Percentiles rank a stretch among this genome's conserved stretches.
phyloP scores from a whole-genome alignment of 23 tunicate genomes.

The Styela clava region DNA sequence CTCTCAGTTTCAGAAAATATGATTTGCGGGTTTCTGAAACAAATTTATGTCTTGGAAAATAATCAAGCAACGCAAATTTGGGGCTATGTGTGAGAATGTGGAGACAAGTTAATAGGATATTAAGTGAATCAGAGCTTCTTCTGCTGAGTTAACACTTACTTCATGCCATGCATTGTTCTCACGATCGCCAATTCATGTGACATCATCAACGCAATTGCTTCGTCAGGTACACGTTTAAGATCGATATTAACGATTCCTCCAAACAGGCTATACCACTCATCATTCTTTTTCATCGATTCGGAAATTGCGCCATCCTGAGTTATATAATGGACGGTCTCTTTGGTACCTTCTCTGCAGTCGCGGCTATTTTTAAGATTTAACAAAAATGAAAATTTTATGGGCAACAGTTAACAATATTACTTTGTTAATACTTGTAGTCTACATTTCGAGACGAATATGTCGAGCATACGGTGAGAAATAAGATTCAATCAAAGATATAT shows the following conservation, averaged over 20 bases:
- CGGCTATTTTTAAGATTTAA: no score
- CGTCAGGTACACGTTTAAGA: constrained; percentile 1
- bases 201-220: not conserved
- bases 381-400: no score
- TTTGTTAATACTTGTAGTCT: no score
- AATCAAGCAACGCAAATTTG: no score
- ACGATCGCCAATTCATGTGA: constrained; percentile 15
- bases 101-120: no score
- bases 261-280: constrained; percentile 17
- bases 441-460: no score
- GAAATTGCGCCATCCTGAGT: constrained; percentile 1
- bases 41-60: not conserved
- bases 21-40: constrained; percentile 2
- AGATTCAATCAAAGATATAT: no score
- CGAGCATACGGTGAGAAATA: no score
- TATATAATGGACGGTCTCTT: not conserved
- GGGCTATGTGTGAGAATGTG: no score
- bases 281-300: not conserved
- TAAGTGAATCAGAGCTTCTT: no score
- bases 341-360: not conserved
- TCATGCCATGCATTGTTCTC: not conserved
- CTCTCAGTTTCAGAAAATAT: constrained; percentile 8
- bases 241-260: constrained; percentile 29
- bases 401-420: no score
- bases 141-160: no score